Evolutionary conservation across 2,113 vertebrate genomes (phyloP), one percentile per base, ranked within the genome.

Genomic region (Zosterops lateralis): DNA sequence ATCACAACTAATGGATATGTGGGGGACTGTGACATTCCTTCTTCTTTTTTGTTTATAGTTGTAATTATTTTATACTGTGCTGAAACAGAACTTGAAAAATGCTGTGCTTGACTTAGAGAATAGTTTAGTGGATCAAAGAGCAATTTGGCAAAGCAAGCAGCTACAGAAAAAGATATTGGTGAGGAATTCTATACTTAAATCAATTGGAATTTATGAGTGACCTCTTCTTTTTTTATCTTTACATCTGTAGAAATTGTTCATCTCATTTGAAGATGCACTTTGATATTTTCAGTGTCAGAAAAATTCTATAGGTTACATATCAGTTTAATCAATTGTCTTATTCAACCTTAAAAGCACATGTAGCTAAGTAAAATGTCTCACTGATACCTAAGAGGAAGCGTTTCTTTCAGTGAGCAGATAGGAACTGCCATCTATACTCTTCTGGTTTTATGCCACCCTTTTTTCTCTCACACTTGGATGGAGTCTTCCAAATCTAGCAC

Each of bases 1-100:
- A 91, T 91, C 82, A 95, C 87, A 88, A 65, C 75, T 83, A 91
- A 91, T 74, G 94, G 93, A 91, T 90, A 94, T n/a, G 79, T 91
- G 85, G 90, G 90, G 74, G 68, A 13, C 84, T 76, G 54, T 86
- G 75, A 75, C 57, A 90, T 90, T 90, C 84, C 82, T 87, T 36
- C 24, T 93, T 82, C 80, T 62, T 89, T 77, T 81, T 70, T 88
- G 75, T 90, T 95, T 90, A 94, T 75, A 90, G 57, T 48, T 80
- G 60, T 60, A 86, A 91, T 95, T 91, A 90, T 70, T 91, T 91
- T 80, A 71, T 54, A 64, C 42, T 73, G 47, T 71, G 62, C 84
- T 89, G 84, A 95, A 95, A 76, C 31, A 95, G 85, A 86, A 54
- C 82, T 86, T 86, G 48, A 75, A 90, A 96, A 91, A 84, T 61